phyloP scores from a whole-genome alignment of 92 coral and sea anemone genomes.

The Pocillopora grandis region DNA sequence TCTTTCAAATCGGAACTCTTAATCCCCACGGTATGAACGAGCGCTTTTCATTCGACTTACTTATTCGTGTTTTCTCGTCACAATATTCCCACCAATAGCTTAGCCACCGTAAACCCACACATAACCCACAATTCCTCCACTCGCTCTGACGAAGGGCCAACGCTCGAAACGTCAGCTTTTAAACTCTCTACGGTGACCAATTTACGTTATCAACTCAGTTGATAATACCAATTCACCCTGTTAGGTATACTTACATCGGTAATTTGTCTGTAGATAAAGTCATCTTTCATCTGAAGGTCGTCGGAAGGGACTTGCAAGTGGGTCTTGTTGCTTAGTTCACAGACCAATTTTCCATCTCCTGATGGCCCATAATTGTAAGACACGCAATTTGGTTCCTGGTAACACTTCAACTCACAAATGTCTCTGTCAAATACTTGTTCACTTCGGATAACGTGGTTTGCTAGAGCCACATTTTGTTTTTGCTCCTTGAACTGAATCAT shows the following conservation, averaged over 20 bases:
- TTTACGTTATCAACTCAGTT: not conserved
- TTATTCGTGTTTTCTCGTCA: too few species aligned
- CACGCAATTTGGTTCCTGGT: constrained; percentile 13
- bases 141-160: too few species aligned
- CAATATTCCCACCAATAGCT: too few species aligned
- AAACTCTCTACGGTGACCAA: too few species aligned
- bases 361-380: not conserved
- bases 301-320: not conserved
- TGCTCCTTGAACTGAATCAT: not conserved
- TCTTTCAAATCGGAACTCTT: too few species aligned
- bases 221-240: not conserved
- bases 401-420: constrained; percentile 2
- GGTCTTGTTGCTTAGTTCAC: not conserved
- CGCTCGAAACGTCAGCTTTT: too few species aligned
- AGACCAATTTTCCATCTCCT: not conserved
- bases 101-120: too few species aligned
- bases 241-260: not conserved
- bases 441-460: not conserved
- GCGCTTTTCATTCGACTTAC: too few species aligned
- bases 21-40: too few species aligned
- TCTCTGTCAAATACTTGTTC: not conserved
- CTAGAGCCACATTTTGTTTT: not conserved
- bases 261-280: constrained; percentile 4
- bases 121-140: too few species aligned
- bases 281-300: not conserved